A percentile compares a stretch with the other conserved stretches of the same genome.
Conservation (phyloP, 2,797 vertebrate species). For the Squalus acanthias region DNA sequence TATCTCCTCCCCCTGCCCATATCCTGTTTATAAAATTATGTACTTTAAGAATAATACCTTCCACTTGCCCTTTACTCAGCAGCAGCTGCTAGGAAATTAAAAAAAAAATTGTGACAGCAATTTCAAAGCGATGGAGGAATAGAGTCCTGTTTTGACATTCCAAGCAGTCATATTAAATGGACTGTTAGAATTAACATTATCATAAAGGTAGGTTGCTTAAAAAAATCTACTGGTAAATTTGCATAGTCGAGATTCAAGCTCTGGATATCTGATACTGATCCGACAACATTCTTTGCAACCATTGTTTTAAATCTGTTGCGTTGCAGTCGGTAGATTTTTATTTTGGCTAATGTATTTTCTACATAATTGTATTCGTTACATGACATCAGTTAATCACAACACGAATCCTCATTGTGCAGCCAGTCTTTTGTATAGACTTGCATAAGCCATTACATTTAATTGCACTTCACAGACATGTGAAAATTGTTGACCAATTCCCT, state of each 20-base stretch:
- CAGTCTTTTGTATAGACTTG: not conserved
- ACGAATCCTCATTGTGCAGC: not conserved
- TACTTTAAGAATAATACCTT: not conserved
- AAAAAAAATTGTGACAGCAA: not conserved
- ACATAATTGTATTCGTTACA: not conserved
- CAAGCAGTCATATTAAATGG: not conserved
- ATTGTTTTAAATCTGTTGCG: not conserved
- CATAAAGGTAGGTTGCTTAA: not conserved
- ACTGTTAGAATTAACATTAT: not conserved
- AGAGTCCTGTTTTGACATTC: not conserved
- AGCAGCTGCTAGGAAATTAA: not conserved
- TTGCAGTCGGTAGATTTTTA: not conserved
- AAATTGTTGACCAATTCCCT: not conserved
- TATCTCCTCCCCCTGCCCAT: not conserved
- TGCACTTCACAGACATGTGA: not conserved
- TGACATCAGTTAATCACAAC: not conserved
- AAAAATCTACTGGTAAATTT: not conserved
- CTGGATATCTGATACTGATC: not conserved
- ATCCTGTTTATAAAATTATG: not conserved
- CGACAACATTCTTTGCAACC: not conserved
- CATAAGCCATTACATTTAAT: not conserved
- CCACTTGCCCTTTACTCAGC: not conserved
- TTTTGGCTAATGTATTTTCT: not conserved
- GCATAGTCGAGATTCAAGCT: not conserved
- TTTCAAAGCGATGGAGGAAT: not conserved